These are phyloP conservation scores for Monarcha castaneiventris DNA, from an alignment of 2,113 vertebrate genomes.

Conservation along the genomic window DNA sequence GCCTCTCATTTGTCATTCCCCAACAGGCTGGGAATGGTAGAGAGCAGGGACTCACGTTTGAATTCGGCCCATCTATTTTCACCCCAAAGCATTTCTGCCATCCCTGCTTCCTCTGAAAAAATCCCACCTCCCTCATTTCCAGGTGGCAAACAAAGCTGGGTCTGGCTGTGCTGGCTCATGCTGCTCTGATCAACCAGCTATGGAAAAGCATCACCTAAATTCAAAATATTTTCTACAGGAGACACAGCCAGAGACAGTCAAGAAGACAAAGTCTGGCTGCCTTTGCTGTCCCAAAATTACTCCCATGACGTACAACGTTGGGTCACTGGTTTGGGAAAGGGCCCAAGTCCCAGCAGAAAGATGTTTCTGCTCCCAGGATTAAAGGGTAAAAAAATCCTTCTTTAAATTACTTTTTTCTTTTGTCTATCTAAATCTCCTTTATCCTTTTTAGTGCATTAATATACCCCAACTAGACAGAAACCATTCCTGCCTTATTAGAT, in stretches of 20 bases:
- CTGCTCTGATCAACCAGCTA: background rate
- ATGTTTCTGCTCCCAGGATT: background rate
- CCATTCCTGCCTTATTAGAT: background rate
- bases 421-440: background rate
- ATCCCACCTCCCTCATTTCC: background rate
- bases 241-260: background rate
- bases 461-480: background rate
- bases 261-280: background rate
- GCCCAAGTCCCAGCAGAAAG: background rate
- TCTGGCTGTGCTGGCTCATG: background rate
- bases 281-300: background rate
- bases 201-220: background rate
- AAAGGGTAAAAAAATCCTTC: background rate
- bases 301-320: background rate
- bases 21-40: background rate
- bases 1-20: background rate
- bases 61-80: background rate
- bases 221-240: background rate
- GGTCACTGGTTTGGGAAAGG: background rate
- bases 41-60: background rate
- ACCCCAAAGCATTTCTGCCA: background rate
- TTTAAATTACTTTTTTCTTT: background rate
- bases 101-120: background rate
- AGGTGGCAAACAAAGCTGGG: rapidly evolving
- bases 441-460: background rate